These are phyloP conservation scores for Cryptosula pallasiana DNA, from an alignment of 2,888 invertebrate genomes.

Conservation along the genomic window DNA sequence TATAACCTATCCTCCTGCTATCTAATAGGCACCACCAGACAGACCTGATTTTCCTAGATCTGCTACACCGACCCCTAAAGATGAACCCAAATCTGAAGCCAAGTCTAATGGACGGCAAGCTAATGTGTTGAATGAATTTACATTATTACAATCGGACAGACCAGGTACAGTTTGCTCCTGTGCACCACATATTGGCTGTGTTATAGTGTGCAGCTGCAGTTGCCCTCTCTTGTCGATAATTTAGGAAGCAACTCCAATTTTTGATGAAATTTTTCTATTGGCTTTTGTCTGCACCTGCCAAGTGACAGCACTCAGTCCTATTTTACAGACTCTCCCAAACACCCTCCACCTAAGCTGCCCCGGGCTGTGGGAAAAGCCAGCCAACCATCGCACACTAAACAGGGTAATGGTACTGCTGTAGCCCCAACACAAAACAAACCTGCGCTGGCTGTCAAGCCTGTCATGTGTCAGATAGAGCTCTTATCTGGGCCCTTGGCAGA, in stretches of 20 bases:
- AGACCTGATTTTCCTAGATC: not conserved
- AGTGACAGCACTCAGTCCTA: no score
- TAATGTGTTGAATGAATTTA: no score
- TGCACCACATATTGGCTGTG: no score
- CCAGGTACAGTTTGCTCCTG: no score
- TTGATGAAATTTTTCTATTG: no score
- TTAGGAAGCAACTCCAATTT: no score
- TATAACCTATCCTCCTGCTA: no score
- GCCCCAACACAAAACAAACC: not conserved
- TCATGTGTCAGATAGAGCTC: not conserved
- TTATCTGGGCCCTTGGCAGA: not conserved
- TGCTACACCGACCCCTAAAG: not conserved
- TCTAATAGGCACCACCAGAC: constrained; percentile 11
- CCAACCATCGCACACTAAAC: no score
- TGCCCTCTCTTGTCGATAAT: not conserved
- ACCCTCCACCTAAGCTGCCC: not conserved
- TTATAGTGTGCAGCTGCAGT: not conserved
- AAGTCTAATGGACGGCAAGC: no score
- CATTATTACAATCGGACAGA: no score
- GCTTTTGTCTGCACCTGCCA: no score
- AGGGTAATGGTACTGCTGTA: not conserved
- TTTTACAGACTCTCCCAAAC: not conserved
- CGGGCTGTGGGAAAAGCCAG: no score
- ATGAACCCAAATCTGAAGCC: not conserved
- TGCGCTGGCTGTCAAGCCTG: not conserved